These are phyloP conservation scores for Phortica magna DNA, from an alignment of 2,888 invertebrate species.

Conservation along the genomic window DNA sequence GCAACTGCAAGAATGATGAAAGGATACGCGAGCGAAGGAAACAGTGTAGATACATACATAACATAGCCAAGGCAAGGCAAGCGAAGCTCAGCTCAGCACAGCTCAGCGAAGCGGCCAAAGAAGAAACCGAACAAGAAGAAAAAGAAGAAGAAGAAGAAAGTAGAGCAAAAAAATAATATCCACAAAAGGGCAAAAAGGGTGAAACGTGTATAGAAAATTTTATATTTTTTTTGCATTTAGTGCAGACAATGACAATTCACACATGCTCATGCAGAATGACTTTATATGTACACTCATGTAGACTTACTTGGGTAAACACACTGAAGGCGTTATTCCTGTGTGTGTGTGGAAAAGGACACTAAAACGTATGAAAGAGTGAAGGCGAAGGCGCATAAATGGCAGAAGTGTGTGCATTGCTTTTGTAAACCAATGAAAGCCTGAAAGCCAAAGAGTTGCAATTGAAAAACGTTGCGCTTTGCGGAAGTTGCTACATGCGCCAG, in stretches of 20 bases:
- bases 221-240: conserved; percentile 20
- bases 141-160: conserved; percentile 3
- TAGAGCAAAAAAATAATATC: conserved; percentile 1
- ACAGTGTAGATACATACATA: conserved; percentile 9
- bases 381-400: background rate
- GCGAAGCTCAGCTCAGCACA: too few species aligned
- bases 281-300: background rate
- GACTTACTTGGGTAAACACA: conserved; percentile 18
- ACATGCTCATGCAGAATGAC: conserved; percentile 3
- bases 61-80: background rate
- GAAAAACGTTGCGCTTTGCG: conserved; percentile 20
- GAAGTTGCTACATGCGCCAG: background rate
- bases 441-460: conserved; percentile 30
- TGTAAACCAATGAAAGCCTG: background rate
- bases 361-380: background rate
- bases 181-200: conserved; percentile 16
- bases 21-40: conserved; percentile 19
- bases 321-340: background rate
- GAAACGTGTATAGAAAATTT: conserved; percentile 1
- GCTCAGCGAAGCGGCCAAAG: conserved; percentile 9
- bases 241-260: conserved; percentile 25
- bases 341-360: conserved; percentile 24
- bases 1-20: conserved; percentile 48
- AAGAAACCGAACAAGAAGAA: background rate
- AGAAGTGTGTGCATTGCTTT: background rate